These are phyloP conservation scores for Neodiprion fabricii DNA, from an alignment of 1,140 invertebrate genomes.

Conservation along the genomic window DNA sequence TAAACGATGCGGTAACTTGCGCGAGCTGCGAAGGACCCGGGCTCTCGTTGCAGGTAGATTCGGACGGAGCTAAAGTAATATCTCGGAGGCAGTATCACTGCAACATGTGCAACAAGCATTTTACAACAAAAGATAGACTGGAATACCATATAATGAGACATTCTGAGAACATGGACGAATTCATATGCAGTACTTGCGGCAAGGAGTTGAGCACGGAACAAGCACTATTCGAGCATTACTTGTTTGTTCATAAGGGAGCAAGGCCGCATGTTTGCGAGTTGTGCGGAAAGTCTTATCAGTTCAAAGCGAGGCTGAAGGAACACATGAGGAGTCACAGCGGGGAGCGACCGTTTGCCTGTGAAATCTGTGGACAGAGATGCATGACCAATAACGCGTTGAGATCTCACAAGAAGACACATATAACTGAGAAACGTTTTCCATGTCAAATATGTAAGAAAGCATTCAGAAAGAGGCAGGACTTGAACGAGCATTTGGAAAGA, in stretches of 20 bases:
- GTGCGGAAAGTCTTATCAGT: constrained; percentile 41
- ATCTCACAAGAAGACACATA: constrained; percentile 37
- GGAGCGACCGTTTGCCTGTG: constrained; percentile 37
- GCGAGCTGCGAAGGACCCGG: constrained; percentile 29
- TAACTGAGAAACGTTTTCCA: constrained; percentile 29
- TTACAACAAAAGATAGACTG: constrained; percentile 37
- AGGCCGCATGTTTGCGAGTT: constrained; percentile 40
- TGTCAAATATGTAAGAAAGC: constrained; percentile 38
- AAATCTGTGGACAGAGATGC: constrained; percentile 33
- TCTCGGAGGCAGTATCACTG: constrained; percentile 40
- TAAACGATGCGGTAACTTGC: constrained; percentile 34
- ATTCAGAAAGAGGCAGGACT: constrained; percentile 39
- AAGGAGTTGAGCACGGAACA: constrained; percentile 40
- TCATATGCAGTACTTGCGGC: constrained; percentile 39
- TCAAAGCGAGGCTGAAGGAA: constrained; percentile 38
- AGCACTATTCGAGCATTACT: constrained; percentile 39
- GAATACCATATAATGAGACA: constrained; percentile 42
- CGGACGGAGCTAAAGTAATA: constrained; percentile 32
- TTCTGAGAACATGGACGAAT: constrained; percentile 40
- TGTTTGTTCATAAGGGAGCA: constrained; percentile 40
- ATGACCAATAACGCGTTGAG: constrained; percentile 36
- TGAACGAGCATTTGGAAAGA: constrained; percentile 41
- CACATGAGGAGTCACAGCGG: constrained; percentile 38
- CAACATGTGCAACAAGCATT: constrained; percentile 36
- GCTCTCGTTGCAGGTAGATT: constrained; percentile 33